Evolutionary conservation across 2,113 vertebrate species (phyloP), one percentile per base, ranked within the genome.

Genomic region (Apistogramma diplotaenia): DNA sequence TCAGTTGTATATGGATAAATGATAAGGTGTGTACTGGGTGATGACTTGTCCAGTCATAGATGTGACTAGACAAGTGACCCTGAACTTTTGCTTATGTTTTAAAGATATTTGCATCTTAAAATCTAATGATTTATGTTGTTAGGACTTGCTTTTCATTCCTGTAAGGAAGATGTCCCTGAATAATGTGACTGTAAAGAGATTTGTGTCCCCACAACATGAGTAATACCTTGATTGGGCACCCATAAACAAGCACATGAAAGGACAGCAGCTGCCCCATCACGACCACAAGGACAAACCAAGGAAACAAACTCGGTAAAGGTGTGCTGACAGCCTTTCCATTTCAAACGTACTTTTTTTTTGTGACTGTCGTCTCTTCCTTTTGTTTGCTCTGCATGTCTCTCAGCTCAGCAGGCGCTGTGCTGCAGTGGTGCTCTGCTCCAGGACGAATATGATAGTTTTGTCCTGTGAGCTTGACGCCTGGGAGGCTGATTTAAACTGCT

Each of bases 401-500:
- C 60, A 57, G 73, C 61, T 54, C 81, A 74, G 81, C 65, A 13
- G 79, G 75, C 2, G 72, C 33, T n/a, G 25, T 31, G 76, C 76
- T 83, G 74, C 72, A 70, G 78, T 15, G 6, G 61, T 33, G 37
- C 35, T 51, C 37, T 33, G 78, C 62, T 74, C 23, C 56, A 70
- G 77, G 13, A 74, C 57, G n/a, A 84, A 78, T 74, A 79, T 46
- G 43, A 46, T 60, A 67, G 77, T 83, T 83, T 77, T 79, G 82
- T 85, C 75, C 77, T 29, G 71, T 15, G 23, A 27, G 74, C 53
- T 72, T 25, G 54, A 79, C 86, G 86, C 88, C 91, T 85, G 87
- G 88, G 79, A 89, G 62, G 46, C 77, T 81, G 73, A 80, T 77
- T 82, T 57, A 82, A 72, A 77, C 78, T 77, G 60, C 51, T 49